phyloP scores from a whole-genome alignment of 2,797 vertebrate genomes.

The Liasis olivaceus region DNA sequence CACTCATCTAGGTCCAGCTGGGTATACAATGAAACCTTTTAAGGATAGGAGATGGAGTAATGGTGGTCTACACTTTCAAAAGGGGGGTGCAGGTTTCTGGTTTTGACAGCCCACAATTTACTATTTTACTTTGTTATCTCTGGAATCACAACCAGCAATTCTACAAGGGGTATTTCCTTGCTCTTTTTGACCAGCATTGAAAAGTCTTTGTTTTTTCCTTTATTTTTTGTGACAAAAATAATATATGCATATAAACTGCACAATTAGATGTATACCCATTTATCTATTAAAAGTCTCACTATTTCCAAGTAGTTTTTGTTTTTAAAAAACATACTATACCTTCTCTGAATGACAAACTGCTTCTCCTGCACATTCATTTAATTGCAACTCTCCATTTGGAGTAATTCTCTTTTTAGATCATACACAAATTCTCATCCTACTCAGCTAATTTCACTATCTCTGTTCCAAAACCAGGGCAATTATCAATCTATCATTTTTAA shows the following conservation, averaged over 20 bases:
- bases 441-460: background rate
- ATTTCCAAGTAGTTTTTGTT: background rate
- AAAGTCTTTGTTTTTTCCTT: background rate
- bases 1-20: background rate
- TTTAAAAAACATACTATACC: background rate
- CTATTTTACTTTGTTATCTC: background rate
- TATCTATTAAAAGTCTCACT: background rate
- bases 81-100: background rate
- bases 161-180: background rate
- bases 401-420: background rate
- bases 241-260: background rate
- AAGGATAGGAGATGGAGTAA: background rate
- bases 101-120: background rate
- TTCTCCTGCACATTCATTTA: background rate
- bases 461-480: background rate
- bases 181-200: background rate
- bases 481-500: background rate
- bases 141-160: background rate
- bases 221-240: background rate
- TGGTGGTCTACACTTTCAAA: background rate
- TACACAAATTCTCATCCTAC: background rate
- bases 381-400: background rate
- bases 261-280: background rate
- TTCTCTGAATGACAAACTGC: background rate
- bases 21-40: background rate